Conservation (phyloP, 2,888 invertebrate species). For the Mesoligia furuncula region DNA sequence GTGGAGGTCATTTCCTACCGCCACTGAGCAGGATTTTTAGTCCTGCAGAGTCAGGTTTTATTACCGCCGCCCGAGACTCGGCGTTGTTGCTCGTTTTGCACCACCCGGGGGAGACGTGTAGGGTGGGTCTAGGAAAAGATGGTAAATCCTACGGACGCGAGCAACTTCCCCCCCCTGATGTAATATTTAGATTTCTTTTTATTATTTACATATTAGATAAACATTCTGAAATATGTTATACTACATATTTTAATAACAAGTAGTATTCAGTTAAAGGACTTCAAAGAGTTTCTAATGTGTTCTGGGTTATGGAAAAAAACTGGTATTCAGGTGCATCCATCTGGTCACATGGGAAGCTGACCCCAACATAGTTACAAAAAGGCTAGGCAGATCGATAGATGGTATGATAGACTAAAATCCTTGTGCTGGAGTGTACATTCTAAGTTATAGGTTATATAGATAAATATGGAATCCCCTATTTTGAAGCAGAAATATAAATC, state of each 20-base stretch:
- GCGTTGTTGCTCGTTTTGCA: too few relatives aligned
- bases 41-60: too few relatives aligned
- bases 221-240: background rate
- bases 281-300: background rate
- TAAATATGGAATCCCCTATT: background rate
- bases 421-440: background rate
- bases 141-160: too few relatives aligned
- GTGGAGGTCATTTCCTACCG: too few relatives aligned
- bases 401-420: too few relatives aligned
- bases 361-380: background rate
- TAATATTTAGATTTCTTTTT: conserved; percentile 10
- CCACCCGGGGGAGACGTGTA: too few relatives aligned
- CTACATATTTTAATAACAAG: conserved; percentile 7
- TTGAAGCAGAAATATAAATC: background rate
- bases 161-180: too few relatives aligned
- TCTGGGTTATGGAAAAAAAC: background rate
- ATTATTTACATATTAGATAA: background rate
- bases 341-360: background rate
- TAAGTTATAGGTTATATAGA: background rate
- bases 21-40: too few relatives aligned
- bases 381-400: background rate
- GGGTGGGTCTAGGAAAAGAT: too few relatives aligned
- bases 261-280: background rate
- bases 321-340: background rate
- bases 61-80: too few relatives aligned